phyloP scores from a whole-genome alignment of 2,113 vertebrate genomes.

The Phyllopteryx taeniolatus region DNA sequence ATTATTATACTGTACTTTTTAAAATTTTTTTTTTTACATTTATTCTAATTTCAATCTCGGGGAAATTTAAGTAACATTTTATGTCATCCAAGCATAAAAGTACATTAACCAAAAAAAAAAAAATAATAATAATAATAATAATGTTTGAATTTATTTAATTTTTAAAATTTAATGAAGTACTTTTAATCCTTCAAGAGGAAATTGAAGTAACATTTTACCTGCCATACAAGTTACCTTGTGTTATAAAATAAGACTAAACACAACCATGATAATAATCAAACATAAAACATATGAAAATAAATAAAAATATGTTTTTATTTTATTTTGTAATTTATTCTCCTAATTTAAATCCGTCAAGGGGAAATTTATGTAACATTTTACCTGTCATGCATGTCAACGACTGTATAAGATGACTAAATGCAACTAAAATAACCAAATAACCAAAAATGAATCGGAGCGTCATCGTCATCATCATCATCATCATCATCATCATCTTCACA shows the following conservation, averaged over 20 bases:
- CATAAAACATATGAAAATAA: too few species aligned
- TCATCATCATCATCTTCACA: not conserved
- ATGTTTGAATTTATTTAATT: not conserved
- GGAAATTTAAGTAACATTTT: too few species aligned
- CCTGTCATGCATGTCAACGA: not conserved
- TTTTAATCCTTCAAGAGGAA: not conserved
- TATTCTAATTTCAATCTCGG: too few species aligned
- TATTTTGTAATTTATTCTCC: not conserved
- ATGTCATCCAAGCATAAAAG: too few species aligned
- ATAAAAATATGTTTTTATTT: too few species aligned
- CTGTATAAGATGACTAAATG: not conserved
- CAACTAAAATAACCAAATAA: too few species aligned
- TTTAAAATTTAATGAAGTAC: too few species aligned
- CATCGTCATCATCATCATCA: not conserved
- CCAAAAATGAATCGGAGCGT: not conserved
- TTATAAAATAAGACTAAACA: too few species aligned
- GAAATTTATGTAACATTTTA: not conserved
- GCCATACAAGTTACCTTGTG: too few species aligned
- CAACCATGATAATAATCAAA: too few species aligned
- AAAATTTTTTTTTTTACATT: not conserved
- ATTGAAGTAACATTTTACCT: not conserved
- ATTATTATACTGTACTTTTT: too few species aligned
- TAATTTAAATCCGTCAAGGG: not conserved
- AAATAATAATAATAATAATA: not conserved
- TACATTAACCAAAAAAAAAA: not conserved